Evolutionary conservation across 2,113 vertebrate genomes (phyloP), one percentile per base, ranked within the genome.

Genomic region (Cavia porcellus): DNA sequence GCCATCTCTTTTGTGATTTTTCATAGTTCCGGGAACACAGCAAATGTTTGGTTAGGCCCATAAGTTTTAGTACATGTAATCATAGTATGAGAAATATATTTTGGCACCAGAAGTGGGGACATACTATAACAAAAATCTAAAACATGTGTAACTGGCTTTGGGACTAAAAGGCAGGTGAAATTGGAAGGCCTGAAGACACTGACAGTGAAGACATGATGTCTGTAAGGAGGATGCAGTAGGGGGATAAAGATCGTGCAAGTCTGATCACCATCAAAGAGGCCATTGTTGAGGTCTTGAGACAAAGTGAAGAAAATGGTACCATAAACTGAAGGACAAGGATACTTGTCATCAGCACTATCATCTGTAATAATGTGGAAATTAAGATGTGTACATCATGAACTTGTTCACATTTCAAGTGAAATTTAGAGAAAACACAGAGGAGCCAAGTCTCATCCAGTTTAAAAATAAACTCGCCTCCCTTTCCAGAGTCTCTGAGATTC

Each of bases 401-500:
- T 83, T 84, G 20, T 59, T 85, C 15, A 35, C 9, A 15, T 75
- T 92, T 79, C 42, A 38, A 89, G 66, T 25, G 35, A 94, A 74
- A 68, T 84, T 94, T 80, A 83, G 68, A 96, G 82, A 35, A 87
- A 92, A 47, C 14, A 83, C 13, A 68, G 80, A 92, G n/a, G n/a
- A 64, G 8, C 30, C 20, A 66, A n/a, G 7, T 0, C 61, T 94
- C 87, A 55, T 45, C 30, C 59, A 79, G 24, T 90, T 74, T 85
- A 72, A 84, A 86, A 79, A 47, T 35, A 72, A 92, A 92, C 66
- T 14, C 89, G 13, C 68, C 90, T 96, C 32, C 77, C 55, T 19
- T 83, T 89, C 10, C 24, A 89, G 32, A 66, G 7, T 75, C n/a
- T 57, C 25, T 89, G 42, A 11, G 47, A 77, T 72, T 97, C 32